Base-by-base conservation (phyloP, 2,888 invertebrate species). In the Mongoloraphidia duomilia region DNA sequence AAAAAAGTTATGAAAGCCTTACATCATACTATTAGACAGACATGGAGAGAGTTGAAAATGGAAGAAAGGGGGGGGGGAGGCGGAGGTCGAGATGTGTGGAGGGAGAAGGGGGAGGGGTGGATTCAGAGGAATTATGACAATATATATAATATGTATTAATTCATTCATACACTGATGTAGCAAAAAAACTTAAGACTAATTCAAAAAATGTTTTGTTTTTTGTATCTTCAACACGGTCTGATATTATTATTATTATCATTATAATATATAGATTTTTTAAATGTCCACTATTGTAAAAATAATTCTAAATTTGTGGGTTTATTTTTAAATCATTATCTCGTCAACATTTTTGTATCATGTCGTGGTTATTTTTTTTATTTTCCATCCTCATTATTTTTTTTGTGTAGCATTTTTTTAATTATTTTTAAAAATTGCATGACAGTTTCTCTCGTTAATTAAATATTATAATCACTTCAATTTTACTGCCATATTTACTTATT, bases 241-340 rank as follows among this genome's bases (percentile, higher is more conserved):
- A 36, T 26, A 34, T 47, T 33, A 14, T 47, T 26, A 26, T 26
- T 26, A 26, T 26, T 26, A 17, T 17, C 17, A 26, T 26, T 26
- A 26, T 26, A 26, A 26, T 26, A 26, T 26, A 26, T 26, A 26
- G 26, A 26, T 26, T 26, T 26, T 26, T 26, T 26, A 26, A 42
- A 33, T 43, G 42, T 48, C 43, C 43, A 43, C 43, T 48, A 48
- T 48, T 48, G 48, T 48, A 48, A 48, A 48, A 48, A 48, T 48
- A 48, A 48, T 48, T 48, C 48, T 48, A 48, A 40, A 48, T 48
- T 48, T 48, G 48, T 48, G 35, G 42, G 40, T 26, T 26, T 26
- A 26, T 6, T 26, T 26, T 26, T 26, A 26, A 26, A 26, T 26
- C 26, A 47, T 12, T 41, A 26, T 40, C 13, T 26, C 17, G 14